These are phyloP conservation scores for Acromyrmex echinatior DNA, from an alignment of 1,140 invertebrate species.

Conservation along the genomic window DNA sequence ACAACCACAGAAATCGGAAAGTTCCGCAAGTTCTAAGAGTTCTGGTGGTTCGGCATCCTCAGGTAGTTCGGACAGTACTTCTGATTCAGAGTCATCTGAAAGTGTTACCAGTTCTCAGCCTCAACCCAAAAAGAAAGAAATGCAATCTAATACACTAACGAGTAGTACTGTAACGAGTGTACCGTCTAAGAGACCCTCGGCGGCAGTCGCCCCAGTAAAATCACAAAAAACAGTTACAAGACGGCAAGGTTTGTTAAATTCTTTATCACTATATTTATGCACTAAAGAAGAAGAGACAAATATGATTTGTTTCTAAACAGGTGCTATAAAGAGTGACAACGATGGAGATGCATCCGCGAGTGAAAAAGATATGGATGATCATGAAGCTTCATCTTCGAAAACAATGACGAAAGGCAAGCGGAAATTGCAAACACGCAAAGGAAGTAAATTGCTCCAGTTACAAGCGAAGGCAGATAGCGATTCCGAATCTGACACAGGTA, in stretches of 20 bases:
- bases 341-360: slow-evolving; percentile 83
- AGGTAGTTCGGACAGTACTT: slow-evolving; percentile 84
- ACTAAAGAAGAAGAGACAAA: background rate
- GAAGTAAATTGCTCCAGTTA: slow-evolving; percentile 84
- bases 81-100: slow-evolving; percentile 86
- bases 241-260: slow-evolving; percentile 80
- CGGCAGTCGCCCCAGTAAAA: slow-evolving; percentile 83
- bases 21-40: slow-evolving; percentile 85
- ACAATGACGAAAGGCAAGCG: slow-evolving; percentile 83
- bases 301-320: slow-evolving; percentile 56
- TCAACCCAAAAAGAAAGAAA: slow-evolving; percentile 84
- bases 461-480: slow-evolving; percentile 83
- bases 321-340: slow-evolving; percentile 82
- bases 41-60: slow-evolving; percentile 84
- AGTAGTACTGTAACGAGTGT: slow-evolving; percentile 75
- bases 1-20: slow-evolving; percentile 82
- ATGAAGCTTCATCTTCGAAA: slow-evolving; percentile 74
- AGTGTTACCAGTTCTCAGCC: slow-evolving; percentile 81
- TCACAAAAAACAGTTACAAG: slow-evolving; percentile 83
- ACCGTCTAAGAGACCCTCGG: slow-evolving; percentile 84
- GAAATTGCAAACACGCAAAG: slow-evolving; percentile 84
- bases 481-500: slow-evolving; percentile 87
- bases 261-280: background rate
- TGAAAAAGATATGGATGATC: slow-evolving; percentile 82
- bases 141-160: slow-evolving; percentile 74